phyloP scores from a whole-genome alignment of 2,797 vertebrate species.

The Cossypha niveicapilla region DNA sequence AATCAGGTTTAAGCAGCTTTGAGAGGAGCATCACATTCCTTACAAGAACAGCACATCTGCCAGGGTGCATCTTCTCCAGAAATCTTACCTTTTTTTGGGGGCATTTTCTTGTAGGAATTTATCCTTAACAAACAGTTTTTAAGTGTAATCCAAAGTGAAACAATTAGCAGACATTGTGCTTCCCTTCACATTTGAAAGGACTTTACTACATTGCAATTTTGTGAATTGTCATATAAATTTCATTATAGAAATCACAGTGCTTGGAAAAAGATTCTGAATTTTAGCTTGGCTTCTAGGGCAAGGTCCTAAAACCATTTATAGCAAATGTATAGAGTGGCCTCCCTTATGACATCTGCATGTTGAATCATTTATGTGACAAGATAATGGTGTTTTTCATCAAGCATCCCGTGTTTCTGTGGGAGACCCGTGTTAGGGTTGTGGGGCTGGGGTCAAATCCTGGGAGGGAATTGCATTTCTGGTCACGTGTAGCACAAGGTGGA shows the following conservation, averaged over 20 bases:
- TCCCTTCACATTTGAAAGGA: neutral
- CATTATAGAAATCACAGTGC: neutral
- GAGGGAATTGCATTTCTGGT: neutral
- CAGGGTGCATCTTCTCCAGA: conserved; percentile 14
- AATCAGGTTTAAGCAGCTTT: conserved; percentile 73
- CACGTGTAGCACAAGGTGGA: neutral
- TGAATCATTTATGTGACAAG: neutral
- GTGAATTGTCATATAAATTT: neutral
- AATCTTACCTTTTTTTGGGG: neutral
- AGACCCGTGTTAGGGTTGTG: neutral
- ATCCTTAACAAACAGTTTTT: neutral
- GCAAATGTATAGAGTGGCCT: neutral
- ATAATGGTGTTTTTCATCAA: neutral
- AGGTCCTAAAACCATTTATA: neutral
- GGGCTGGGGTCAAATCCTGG: neutral
- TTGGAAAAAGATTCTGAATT: neutral
- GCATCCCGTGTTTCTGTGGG: neutral
- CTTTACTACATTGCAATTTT: neutral
- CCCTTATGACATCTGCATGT: neutral
- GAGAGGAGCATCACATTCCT: conserved; percentile 44
- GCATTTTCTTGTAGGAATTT: neutral
- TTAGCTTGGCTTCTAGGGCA: neutral
- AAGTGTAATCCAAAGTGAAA: neutral
- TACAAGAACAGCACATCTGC: conserved; percentile 50
- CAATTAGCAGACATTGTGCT: neutral